phyloP scores from a whole-genome alignment of 2,113 vertebrate genomes.

The Apodemus speciosus region DNA sequence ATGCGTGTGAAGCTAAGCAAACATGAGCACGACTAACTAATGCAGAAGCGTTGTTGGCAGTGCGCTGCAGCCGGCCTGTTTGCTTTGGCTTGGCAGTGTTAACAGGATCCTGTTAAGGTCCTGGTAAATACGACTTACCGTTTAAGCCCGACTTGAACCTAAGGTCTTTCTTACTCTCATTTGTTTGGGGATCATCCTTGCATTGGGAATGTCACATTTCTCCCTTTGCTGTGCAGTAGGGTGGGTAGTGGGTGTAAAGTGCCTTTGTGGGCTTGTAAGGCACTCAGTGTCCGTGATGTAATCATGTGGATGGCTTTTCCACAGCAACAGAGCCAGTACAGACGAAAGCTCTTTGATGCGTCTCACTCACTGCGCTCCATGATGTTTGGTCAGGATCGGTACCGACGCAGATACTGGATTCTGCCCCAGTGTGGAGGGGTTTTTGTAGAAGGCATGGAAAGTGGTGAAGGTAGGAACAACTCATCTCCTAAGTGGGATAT shows the following conservation, averaged over 20 bases:
- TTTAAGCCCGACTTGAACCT: not conserved
- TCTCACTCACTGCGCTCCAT: conserved; percentile 93
- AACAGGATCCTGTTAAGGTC: not conserved
- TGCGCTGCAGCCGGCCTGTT: not conserved
- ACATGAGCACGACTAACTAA: not conserved
- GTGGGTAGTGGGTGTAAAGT: not conserved
- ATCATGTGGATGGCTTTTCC: conserved; percentile 63
- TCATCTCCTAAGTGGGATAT: not conserved
- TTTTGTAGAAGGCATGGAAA: conserved; percentile 96
- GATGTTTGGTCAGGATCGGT: conserved; percentile 97
- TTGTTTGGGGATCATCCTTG: not conserved
- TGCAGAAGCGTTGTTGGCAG: conserved; percentile 15
- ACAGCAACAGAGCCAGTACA: conserved; percentile 95
- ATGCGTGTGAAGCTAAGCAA: conserved; percentile 43
- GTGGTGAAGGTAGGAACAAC: conserved; percentile 89
- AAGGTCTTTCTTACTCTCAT: conserved; percentile 9
- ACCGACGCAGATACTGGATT: conserved; percentile 95
- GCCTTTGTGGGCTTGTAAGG: conserved; percentile 54
- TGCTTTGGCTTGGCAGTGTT: conserved; percentile 26
- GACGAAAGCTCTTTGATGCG: conserved; percentile 94
- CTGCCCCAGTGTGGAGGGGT: conserved; percentile 94
- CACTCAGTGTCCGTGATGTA: not conserved
- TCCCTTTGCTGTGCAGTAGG: not conserved
- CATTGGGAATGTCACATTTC: not conserved
- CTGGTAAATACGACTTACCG: conserved; percentile 50